Evolutionary conservation across 2,888 invertebrate genomes (phyloP), one percentile per base, ranked within the genome.

Genomic region (Embidobia sp.): DNA sequence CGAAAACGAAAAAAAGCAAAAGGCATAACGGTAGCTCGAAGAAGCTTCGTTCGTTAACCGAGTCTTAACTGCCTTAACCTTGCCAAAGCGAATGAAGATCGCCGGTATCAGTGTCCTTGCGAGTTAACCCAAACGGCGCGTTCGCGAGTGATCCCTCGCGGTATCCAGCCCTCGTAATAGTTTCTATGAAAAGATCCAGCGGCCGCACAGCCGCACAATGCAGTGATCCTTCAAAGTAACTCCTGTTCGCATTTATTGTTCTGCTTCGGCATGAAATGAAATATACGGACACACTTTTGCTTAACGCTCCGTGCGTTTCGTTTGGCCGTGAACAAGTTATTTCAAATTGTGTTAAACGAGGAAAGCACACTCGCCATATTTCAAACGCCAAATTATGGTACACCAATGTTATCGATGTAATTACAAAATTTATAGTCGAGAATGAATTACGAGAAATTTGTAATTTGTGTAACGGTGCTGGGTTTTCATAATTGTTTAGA

Each of bases 1-100:
- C 55, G 31, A 22, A 76, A 57, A 57, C 46, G 79, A 80, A 83
- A 82, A 81, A 82, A 81, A 75, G 69, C 80, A 76, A 83, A 82
- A 79, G 74, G 66, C 77, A 73, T 85, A 85, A 85, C 85, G 85
- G 85, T 84, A 83, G 79, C 77, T 78, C 37, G 33, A 79, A 74
- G 73, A 74, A 64, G 73, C 61, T 78, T 77, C 70, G 74, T 78
- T 80, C 77, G 80, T 81, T 82, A 82, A 79, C 55, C 72, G 70
- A 79, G 72, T 63, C 75, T 78, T 76, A 78, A 80, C 69, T 75
- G 72, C 64, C 67, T 72, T 67, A 64, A 77, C 80, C 72, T 66
- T 74, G 55, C 70, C 53, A 74, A 79, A 64, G 77, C 66, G 44
- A 77, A 42, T 55, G 64, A 78, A 69, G 67, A 80, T 59, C 67